Evolutionary conservation across 1,140 invertebrate species (phyloP).

Genomic region (Drosophila sucinea): DNA sequence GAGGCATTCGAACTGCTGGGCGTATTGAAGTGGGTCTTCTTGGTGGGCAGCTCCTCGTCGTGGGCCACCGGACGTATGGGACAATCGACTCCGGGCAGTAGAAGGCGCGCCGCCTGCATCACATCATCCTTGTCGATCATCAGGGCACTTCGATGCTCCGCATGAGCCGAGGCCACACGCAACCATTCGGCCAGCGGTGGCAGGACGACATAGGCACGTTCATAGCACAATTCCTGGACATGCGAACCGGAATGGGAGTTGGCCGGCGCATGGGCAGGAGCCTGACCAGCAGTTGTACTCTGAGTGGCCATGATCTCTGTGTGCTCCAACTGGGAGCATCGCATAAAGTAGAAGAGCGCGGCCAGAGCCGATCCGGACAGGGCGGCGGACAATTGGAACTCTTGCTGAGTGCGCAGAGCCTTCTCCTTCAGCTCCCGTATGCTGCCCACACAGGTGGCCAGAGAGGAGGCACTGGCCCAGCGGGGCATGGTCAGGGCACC

Average conservation of each 20-base stretch:
- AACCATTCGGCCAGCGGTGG: slow-evolving; percentile 95
- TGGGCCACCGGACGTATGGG: slow-evolving; percentile 89
- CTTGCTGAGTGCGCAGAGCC: slow-evolving; percentile 85
- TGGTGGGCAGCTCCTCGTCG: slow-evolving; percentile 84
- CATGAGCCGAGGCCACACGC: slow-evolving; percentile 91
- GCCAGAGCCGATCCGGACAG: slow-evolving; percentile 89
- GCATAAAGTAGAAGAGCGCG: slow-evolving; percentile 94
- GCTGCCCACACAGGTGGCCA: slow-evolving; percentile 95
- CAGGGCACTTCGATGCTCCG: slow-evolving; percentile 90
- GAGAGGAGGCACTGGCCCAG: slow-evolving; percentile 92
- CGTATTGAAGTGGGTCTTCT: slow-evolving; percentile 68
- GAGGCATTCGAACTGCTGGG: slow-evolving; percentile 2
- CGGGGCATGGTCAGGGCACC: slow-evolving; percentile 92
- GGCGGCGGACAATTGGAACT: slow-evolving; percentile 84
- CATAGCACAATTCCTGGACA: slow-evolving; percentile 92
- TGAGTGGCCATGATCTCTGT: slow-evolving; percentile 79
- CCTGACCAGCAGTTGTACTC: slow-evolving; percentile 52
- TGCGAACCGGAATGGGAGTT: slow-evolving; percentile 69
- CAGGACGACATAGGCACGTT: slow-evolving; percentile 92
- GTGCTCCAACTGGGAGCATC: slow-evolving; percentile 91
- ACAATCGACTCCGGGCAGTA: slow-evolving; percentile 94
- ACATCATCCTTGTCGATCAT: slow-evolving; percentile 94
- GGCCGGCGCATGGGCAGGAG: slow-evolving; percentile 25
- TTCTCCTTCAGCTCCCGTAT: slow-evolving; percentile 90
- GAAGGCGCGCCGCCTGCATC: slow-evolving; percentile 92